Evolutionary conservation across 2,797 vertebrate species (phyloP), one percentile per base, ranked within the genome.

Genomic region (Podarcis lilfordi): DNA sequence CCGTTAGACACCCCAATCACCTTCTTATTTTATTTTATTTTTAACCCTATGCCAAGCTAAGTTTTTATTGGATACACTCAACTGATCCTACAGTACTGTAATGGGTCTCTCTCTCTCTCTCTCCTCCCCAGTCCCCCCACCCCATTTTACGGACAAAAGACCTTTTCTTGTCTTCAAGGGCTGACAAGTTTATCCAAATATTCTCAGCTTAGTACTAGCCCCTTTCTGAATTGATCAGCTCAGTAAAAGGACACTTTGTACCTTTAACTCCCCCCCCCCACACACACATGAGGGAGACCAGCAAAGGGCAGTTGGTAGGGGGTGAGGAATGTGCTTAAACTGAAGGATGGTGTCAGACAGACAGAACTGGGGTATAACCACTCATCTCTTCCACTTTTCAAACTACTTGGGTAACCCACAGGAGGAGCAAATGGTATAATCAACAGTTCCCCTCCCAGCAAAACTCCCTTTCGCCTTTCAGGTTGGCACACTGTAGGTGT

Each of bases 101-200:
- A 91, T 92, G 85, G 77, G 95, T 11, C 94, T 92, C 95, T 92
- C 93, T 91, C 95, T 94, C 76, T 94, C 76, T 27, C 91, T 94
- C 43, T 91, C 92, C 50, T 55, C 50, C 50, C 13, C 61, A 64
- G 21, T 21, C 61, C 90, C 95, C 93, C 77, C 23, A 32, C 45
- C 45, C 45, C 0, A 55, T 55, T 55, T 29, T 29, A 80, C 2
- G 95, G 97, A 97, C 97, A 97, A 97, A 97, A 97, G 96, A 93
- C 92, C 97, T 96, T 96, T 97, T 97, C 94, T 96, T 86, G 95
- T 94, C 92, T 93, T 90, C 21, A 61, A 85, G 95, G 97, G 96
- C 97, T 78, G 27, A 94, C 92, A 71, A 95, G 96, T 97, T 97
- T 97, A 97, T 97, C 97, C 97, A 97, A 97, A 97, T 97, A 97